phyloP scores from a whole-genome alignment of 2,888 invertebrate species.

The Drosophila infuscata region DNA sequence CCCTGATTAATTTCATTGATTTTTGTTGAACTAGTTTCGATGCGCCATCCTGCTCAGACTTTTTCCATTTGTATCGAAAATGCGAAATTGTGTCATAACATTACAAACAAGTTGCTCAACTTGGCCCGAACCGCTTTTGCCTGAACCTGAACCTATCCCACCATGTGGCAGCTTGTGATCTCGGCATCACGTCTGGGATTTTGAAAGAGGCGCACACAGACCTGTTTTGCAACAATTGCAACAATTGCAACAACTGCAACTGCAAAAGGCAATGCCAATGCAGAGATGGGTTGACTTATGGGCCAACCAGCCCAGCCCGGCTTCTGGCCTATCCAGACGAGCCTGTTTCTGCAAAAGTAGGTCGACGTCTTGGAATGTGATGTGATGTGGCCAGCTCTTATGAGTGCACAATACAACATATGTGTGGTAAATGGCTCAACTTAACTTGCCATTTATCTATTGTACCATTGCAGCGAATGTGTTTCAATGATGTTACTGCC shows the following conservation, averaged over 20 bases:
- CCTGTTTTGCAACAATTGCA: constrained; percentile 59
- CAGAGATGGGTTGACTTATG: constrained; percentile 70
- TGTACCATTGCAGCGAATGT: constrained; percentile 78
- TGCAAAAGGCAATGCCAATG: constrained; percentile 36
- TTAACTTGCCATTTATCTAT: constrained; percentile 22
- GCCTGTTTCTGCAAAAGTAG: constrained; percentile 71
- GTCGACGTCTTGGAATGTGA: constrained; percentile 70
- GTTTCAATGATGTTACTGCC: constrained; percentile 84
- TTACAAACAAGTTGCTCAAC: constrained; percentile 62
- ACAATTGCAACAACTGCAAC: constrained; percentile 29
- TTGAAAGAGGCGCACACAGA: constrained; percentile 32
- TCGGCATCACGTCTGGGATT: constrained; percentile 19
- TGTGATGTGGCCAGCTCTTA: constrained; percentile 46
- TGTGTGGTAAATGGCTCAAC: constrained; percentile 51
- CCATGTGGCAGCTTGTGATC: constrained; percentile 41
- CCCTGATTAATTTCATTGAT: constrained; percentile 39
- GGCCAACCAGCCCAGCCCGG: constrained; percentile 33
- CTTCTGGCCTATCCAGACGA: constrained; percentile 56
- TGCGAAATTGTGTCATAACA: constrained; percentile 75
- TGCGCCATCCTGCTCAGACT: constrained; percentile 19
- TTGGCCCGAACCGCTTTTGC: constrained; percentile 45
- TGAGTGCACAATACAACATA: constrained; percentile 32
- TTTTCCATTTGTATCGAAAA: constrained; percentile 32
- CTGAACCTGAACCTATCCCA: constrained; percentile 79
- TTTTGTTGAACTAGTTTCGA: constrained; percentile 45